Evolutionary conservation across 2,797 vertebrate genomes (phyloP).

Genomic region (Cirrhinus mrigala): DNA sequence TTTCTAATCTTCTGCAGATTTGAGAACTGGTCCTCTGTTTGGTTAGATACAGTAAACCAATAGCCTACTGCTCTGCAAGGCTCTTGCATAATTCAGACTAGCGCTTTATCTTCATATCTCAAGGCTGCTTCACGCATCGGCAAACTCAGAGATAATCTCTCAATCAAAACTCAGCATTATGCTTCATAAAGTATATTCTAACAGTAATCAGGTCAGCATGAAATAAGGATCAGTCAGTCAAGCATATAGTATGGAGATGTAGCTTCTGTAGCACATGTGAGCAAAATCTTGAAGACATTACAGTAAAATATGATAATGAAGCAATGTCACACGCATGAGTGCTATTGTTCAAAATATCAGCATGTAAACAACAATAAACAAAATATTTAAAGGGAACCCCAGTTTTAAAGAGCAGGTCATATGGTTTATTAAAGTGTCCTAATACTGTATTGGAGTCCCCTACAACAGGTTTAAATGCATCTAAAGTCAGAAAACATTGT

Average conservation of each 20-base stretch:
- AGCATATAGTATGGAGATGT: not conserved
- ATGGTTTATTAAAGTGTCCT: too few relatives aligned
- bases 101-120: slow-evolving; percentile 10
- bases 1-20: slow-evolving; percentile 8
- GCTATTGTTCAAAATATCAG: not conserved
- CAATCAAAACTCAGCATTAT: not conserved
- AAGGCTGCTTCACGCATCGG: not conserved
- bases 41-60: slow-evolving; percentile 23
- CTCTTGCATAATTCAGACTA: slow-evolving; percentile 17
- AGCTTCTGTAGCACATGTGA: not conserved
- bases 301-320: not conserved
- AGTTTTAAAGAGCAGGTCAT: too few relatives aligned
- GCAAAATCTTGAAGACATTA: not conserved
- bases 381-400: not conserved
- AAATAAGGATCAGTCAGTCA: not conserved
- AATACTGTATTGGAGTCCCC: too few relatives aligned
- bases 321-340: not conserved
- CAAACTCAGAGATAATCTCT: slow-evolving; percentile 18
- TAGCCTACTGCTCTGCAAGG: not conserved
- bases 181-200: slow-evolving; percentile 1
- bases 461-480: too few relatives aligned
- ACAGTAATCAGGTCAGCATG: not conserved
- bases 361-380: not conserved
- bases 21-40: slow-evolving; percentile 10
- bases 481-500: too few relatives aligned